Conservation (phyloP, 2,113 vertebrate species). For the Nyctibius bracteatus region DNA sequence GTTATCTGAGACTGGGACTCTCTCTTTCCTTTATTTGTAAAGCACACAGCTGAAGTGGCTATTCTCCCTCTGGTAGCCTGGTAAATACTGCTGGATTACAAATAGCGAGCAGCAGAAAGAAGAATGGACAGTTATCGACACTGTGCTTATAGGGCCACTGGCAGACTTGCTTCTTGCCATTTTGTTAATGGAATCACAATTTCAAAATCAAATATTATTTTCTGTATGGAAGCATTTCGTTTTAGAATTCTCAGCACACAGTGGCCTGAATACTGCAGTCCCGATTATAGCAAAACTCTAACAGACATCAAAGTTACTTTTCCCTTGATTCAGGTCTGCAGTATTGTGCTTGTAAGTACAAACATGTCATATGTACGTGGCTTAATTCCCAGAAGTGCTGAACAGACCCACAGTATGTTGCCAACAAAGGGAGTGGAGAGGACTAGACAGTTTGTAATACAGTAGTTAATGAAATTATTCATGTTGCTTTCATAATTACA, state of each 20-base stretch:
- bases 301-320: background rate
- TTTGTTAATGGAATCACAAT: background rate
- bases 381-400: background rate
- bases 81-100: background rate
- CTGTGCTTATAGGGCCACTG: background rate
- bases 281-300: background rate
- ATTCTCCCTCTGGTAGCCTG: background rate
- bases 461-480: conserved; percentile 38
- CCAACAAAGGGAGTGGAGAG: background rate
- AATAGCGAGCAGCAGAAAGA: background rate
- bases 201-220: background rate
- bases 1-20: background rate
- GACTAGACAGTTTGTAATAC: conserved; percentile 5
- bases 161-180: background rate
- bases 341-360: background rate
- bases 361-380: background rate
- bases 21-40: background rate
- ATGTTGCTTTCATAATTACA: conserved; percentile 44
- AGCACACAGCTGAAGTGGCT: background rate
- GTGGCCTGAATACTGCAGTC: background rate
- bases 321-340: background rate
- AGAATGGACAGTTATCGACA: background rate
- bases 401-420: background rate
- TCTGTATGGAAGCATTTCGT: background rate
- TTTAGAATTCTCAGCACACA: background rate